These are phyloP conservation scores for Corella eumyota DNA, from an alignment of 23 tunicate species.

Conservation along the genomic window DNA sequence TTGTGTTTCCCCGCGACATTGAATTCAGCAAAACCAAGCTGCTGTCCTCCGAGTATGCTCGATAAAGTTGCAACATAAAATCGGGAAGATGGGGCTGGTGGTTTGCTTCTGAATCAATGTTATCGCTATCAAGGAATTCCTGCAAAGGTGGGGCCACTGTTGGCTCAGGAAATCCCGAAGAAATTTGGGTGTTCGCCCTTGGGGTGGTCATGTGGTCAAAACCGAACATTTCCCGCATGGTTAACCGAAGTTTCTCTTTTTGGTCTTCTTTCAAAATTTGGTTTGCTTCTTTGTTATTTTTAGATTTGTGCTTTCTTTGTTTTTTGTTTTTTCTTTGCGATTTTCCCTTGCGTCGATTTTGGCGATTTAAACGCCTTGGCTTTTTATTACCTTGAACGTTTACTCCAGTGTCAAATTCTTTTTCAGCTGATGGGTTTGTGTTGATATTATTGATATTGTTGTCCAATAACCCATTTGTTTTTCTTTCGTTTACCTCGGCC, in stretches of 20 bases:
- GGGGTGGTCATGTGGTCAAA: slow-evolving; percentile 65
- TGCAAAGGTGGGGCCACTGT: not conserved
- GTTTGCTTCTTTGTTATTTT: not conserved
- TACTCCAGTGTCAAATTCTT: too few relatives aligned
- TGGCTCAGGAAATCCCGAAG: not conserved
- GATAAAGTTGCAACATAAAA: slow-evolving; percentile 74
- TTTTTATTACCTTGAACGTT: too few relatives aligned
- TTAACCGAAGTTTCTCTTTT: slow-evolving; percentile 34
- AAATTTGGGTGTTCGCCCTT: not conserved
- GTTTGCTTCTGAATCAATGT: too few relatives aligned
- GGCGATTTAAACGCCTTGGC: too few relatives aligned
- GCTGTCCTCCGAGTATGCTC: slow-evolving; percentile 48
- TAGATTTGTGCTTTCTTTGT: not conserved
- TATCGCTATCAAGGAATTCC: not conserved
- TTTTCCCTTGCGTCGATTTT: slow-evolving; percentile 8
- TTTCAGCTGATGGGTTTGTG: too few relatives aligned
- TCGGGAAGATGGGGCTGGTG: slow-evolving; percentile 54
- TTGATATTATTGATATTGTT: too few relatives aligned
- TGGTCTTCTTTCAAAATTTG: not conserved
- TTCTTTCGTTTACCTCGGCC: too few relatives aligned
- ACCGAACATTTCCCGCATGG: slow-evolving; percentile 70
- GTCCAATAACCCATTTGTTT: too few relatives aligned
- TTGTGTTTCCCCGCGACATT: slow-evolving; percentile 62
- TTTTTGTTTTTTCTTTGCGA: slow-evolving; percentile 4
- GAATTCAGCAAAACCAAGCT: slow-evolving; percentile 31